Conservation (phyloP, 2,888 invertebrate species). For the Tyria jacobaeae region DNA sequence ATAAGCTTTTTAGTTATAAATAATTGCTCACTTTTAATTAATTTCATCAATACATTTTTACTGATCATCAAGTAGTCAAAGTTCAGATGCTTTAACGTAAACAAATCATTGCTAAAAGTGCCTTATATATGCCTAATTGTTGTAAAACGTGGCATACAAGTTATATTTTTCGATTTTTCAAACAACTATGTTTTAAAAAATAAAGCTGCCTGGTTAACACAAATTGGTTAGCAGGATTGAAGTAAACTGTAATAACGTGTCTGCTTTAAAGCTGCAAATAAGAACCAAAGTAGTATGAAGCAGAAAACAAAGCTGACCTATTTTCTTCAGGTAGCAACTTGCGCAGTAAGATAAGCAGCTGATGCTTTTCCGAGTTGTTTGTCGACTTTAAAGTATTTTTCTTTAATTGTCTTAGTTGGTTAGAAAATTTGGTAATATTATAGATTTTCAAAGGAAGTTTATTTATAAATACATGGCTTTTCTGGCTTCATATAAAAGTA, state of each 20-base stretch:
- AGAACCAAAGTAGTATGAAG: constrained; percentile 36
- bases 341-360: constrained; percentile 36
- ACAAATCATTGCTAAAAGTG: not conserved
- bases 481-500: no score
- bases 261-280: constrained; percentile 11
- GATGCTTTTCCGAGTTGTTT: constrained; percentile 27
- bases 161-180: not conserved
- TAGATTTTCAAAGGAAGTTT: not conserved
- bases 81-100: not conserved
- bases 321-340: constrained; percentile 38
- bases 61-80: not conserved
- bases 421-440: not conserved
- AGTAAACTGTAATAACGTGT: constrained; percentile 1
- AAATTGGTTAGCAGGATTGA: constrained; percentile 1
- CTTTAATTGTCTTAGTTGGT: not conserved
- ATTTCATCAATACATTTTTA: not conserved
- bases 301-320: constrained; percentile 39
- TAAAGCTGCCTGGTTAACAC: not conserved
- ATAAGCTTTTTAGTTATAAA: no score
- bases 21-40: no score
- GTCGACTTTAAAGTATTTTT: not conserved
- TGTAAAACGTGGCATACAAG: not conserved
- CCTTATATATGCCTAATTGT: not conserved
- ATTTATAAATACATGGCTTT: not conserved
- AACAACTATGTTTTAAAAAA: not conserved